Evolutionary conservation across 2,888 invertebrate species (phyloP).

Genomic region (Andrena flavipes): DNA sequence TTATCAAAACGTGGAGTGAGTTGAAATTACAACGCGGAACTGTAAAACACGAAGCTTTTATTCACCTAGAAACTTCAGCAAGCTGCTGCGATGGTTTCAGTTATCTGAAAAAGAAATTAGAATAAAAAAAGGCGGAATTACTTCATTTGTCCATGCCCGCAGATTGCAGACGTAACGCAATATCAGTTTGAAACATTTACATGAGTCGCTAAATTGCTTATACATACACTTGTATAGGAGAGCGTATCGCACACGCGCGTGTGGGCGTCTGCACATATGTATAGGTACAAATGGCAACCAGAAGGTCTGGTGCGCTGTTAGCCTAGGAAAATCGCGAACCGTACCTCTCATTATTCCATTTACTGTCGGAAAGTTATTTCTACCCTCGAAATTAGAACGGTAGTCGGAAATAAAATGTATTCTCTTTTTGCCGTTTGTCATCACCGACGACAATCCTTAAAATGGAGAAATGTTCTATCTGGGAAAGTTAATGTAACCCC

Average conservation of each 20-base stretch:
- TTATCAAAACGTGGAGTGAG: no score
- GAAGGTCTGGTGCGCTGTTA: constrained; percentile 41
- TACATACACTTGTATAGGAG: neutral
- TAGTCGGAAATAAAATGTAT: constrained; percentile 25
- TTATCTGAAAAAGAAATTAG: neutral
- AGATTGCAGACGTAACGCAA: constrained; percentile 43
- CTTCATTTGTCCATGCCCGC: constrained; percentile 17
- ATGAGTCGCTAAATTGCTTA: constrained; percentile 28
- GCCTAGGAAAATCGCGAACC: constrained; percentile 46
- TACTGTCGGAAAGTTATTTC: constrained; percentile 55
- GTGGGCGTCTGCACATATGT: neutral
- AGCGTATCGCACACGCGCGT: neutral
- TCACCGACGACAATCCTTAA: constrained; percentile 3
- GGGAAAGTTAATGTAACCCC: no score
- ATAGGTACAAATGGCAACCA: constrained; percentile 1
- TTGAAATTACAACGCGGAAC: no score
- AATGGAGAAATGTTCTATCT: neutral
- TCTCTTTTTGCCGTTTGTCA: neutral
- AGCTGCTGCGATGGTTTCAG: neutral
- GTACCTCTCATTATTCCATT: constrained; percentile 46
- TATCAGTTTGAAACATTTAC: constrained; percentile 52
- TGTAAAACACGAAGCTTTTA: no score
- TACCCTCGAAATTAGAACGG: constrained; percentile 41
- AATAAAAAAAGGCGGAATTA: constrained; percentile 2
- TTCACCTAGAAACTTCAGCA: no score